phyloP scores from a whole-genome alignment of 2,113 vertebrate genomes.

The Phrynosoma blainvillii region DNA sequence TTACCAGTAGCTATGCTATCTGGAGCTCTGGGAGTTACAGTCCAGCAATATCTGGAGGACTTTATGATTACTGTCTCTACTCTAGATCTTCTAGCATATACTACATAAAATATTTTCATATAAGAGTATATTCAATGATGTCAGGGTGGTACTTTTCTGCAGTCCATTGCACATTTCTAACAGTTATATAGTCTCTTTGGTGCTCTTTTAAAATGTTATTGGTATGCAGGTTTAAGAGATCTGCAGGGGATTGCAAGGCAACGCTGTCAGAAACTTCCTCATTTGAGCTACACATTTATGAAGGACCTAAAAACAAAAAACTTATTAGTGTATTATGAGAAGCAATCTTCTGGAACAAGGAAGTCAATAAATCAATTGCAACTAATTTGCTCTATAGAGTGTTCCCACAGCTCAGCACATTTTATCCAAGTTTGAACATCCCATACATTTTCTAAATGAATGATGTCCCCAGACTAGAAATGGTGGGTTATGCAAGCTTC shows the following conservation, averaged over 20 bases:
- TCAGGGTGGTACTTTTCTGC: neutral
- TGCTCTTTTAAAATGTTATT: neutral
- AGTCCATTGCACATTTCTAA: neutral
- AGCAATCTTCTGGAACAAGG: constrained; percentile 28
- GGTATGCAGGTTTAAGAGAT: neutral
- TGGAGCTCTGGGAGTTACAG: neutral
- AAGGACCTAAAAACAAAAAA: constrained; percentile 30
- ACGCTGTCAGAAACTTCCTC: constrained; percentile 8
- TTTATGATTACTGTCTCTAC: too few relatives aligned
- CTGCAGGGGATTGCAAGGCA: neutral
- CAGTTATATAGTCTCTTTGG: neutral
- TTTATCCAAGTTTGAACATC: neutral
- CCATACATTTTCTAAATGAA: neutral
- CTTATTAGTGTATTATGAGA: neutral
- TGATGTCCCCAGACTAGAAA: neutral
- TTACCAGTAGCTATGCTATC: neutral
- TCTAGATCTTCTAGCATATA: too few relatives aligned
- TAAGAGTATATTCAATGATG: neutral
- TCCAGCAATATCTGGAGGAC: too few relatives aligned
- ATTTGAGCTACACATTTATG: constrained; percentile 6
- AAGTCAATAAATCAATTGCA: constrained; percentile 19
- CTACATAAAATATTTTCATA: too few relatives aligned
- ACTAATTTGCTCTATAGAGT: constrained; percentile 9
- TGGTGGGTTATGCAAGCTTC: neutral
- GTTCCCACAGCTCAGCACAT: neutral